Conservation (phyloP, 2,888 invertebrate genomes). For the Steinernema carpocapsae region DNA sequence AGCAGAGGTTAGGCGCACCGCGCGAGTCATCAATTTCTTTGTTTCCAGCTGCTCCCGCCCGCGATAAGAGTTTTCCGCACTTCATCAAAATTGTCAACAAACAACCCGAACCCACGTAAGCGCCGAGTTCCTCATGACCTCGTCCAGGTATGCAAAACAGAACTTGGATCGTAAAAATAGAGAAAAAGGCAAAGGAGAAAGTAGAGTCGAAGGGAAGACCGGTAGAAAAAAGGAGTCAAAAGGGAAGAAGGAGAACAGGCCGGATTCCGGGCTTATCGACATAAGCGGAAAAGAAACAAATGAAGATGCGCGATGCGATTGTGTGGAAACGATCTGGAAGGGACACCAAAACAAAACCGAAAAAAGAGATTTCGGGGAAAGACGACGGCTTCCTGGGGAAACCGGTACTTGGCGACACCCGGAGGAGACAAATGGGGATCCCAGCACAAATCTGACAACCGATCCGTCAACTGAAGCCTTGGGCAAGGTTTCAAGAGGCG, state of each 20-base stretch:
- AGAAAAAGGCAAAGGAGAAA: not conserved
- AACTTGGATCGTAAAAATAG: not conserved
- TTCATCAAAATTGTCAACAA: no score
- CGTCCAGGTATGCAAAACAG: no score
- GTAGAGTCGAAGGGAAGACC: not conserved
- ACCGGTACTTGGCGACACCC: not conserved
- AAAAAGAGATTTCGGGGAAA: not conserved
- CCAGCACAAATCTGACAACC: not conserved
- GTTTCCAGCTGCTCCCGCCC: no score
- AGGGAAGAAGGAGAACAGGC: not conserved
- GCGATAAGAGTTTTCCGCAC: no score
- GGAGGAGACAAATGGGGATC: not conserved
- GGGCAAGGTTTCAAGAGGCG: not conserved
- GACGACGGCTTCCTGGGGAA: not conserved
- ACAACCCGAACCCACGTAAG: no score
- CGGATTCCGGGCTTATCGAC: no score
- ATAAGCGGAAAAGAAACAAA: no score
- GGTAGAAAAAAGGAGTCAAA: not conserved
- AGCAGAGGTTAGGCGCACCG: no score
- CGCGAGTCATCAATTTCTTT: no score
- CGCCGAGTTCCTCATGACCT: no score
- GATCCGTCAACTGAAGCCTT: constrained; percentile 13
- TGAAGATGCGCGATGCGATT: no score
- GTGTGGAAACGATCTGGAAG: not conserved
- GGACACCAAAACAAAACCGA: not conserved